A percentile compares a stretch with the other conserved stretches of the same genome.
Conservation (phyloP, 2,113 vertebrate species). For the Lethenteron reissneri region DNA sequence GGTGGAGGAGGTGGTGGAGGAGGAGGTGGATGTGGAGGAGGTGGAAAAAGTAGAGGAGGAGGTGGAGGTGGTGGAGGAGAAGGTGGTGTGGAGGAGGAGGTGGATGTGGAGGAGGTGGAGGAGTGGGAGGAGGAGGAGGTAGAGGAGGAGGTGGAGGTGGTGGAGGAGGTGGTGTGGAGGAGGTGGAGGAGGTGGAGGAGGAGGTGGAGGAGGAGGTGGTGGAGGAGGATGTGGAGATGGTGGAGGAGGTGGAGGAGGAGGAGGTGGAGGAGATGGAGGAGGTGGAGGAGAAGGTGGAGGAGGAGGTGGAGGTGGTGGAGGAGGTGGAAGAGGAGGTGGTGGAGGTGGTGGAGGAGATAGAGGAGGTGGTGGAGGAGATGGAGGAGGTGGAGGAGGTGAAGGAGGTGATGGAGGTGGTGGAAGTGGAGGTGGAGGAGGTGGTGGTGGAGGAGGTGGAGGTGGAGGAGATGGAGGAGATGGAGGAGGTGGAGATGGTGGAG, state of each 20-base stretch:
- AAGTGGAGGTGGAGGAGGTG: neutral
- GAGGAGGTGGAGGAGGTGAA: neutral
- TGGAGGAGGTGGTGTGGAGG: conserved; percentile 6
- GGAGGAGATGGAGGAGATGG: too few species aligned
- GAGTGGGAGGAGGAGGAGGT: too few species aligned
- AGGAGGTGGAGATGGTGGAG: neutral
- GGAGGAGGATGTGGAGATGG: conserved; percentile 16
- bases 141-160: neutral
- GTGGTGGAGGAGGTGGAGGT: neutral
- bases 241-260: conserved; percentile 10
- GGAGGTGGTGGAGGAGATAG: neutral
- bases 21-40: too few species aligned
- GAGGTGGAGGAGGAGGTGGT: conserved; percentile 12
- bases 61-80: too few species aligned
- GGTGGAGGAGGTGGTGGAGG: too few species aligned
- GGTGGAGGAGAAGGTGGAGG: neutral
- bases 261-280: too few species aligned
- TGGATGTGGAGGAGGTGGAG: too few species aligned
- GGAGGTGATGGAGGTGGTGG: neutral
- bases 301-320: conserved; percentile 10
- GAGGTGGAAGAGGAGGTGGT: conserved; percentile 8
- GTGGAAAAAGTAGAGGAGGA: too few species aligned
- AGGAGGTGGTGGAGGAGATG: conserved; percentile 7
- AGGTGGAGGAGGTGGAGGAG: conserved; percentile 12
- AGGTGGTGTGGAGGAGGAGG: too few species aligned